Percentiles rank a stretch among this genome's conserved stretches.
Conservation (phyloP, 2,797 vertebrate species). For the Cryptoprocta ferox region DNA sequence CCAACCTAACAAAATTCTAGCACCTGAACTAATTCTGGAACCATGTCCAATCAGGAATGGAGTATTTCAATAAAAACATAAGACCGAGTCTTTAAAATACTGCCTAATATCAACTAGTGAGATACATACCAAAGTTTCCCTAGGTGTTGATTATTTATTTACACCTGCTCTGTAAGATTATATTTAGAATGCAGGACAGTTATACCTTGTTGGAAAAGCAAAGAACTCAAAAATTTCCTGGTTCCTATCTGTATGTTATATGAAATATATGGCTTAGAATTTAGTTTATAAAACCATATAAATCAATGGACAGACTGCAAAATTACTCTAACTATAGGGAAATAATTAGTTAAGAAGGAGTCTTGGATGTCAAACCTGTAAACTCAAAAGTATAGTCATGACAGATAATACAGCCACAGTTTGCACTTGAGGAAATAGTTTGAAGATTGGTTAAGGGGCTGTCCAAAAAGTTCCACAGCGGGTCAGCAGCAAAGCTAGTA, state of each 20-base stretch:
- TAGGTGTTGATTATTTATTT: neutral
- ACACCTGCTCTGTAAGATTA: neutral
- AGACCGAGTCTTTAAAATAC: neutral
- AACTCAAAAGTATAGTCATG: neutral
- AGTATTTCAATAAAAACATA: neutral
- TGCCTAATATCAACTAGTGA: neutral
- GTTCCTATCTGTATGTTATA: neutral
- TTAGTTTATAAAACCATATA: neutral
- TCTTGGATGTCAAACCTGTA: neutral
- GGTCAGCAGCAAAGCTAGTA: neutral
- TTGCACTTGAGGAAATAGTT: neutral
- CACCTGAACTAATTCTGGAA: neutral
- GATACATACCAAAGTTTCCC: neutral
- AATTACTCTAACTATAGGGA: neutral
- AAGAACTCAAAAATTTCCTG: neutral
- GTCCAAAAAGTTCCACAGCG: neutral
- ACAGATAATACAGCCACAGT: neutral
- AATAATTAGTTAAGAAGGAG: neutral
- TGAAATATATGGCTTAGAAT: slow-evolving; percentile 10
- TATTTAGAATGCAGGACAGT: neutral
- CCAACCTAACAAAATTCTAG: slow-evolving; percentile 2
- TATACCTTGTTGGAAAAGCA: neutral
- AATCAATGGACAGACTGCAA: neutral
- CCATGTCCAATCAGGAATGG: neutral
- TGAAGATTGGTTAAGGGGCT: neutral